These are phyloP conservation scores for Chaetodon auriga DNA, from an alignment of 2,113 vertebrate genomes.

Conservation along the genomic window DNA sequence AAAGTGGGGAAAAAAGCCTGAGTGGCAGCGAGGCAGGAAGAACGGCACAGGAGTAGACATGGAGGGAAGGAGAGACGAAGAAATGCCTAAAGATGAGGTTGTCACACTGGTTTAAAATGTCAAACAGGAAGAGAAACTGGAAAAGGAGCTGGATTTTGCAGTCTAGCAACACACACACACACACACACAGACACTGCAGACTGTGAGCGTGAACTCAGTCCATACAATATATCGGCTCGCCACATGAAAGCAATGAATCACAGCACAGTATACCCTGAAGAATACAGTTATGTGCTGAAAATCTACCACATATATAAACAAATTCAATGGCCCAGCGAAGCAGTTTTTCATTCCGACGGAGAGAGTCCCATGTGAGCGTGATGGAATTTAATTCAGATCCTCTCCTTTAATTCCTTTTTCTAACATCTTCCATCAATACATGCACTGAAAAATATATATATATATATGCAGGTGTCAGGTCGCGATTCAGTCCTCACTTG, in stretches of 20 bases:
- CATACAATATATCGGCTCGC: slow-evolving; percentile 55
- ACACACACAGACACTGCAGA: neutral
- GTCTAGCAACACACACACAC: slow-evolving; percentile 11
- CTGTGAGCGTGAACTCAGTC: slow-evolving; percentile 24
- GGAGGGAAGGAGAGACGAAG: slow-evolving; percentile 38
- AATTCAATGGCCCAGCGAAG: slow-evolving; percentile 46
- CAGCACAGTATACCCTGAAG: slow-evolving; percentile 46
- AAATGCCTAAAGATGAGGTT: slow-evolving; percentile 66
- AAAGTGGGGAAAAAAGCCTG: slow-evolving; percentile 21
- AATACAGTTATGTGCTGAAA: slow-evolving; percentile 41
- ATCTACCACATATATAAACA: slow-evolving; percentile 57
- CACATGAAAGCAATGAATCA: slow-evolving; percentile 57
- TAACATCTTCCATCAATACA: slow-evolving; percentile 15
- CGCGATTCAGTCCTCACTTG: slow-evolving; percentile 36
- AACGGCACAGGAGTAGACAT: slow-evolving; percentile 33
- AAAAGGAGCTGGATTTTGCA: slow-evolving; percentile 64
- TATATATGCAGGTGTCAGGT: slow-evolving; percentile 28
- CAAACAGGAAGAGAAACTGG: slow-evolving; percentile 52
- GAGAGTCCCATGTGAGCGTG: slow-evolving; percentile 32
- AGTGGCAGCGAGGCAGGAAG: slow-evolving; percentile 46
- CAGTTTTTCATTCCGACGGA: slow-evolving; percentile 55
- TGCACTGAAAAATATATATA: neutral
- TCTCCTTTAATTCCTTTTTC: slow-evolving; percentile 32
- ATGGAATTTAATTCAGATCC: slow-evolving; percentile 46
- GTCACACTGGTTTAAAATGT: slow-evolving; percentile 68